These are phyloP conservation scores for Passer domesticus DNA, from an alignment of 2,113 vertebrate genomes.

Conservation along the genomic window DNA sequence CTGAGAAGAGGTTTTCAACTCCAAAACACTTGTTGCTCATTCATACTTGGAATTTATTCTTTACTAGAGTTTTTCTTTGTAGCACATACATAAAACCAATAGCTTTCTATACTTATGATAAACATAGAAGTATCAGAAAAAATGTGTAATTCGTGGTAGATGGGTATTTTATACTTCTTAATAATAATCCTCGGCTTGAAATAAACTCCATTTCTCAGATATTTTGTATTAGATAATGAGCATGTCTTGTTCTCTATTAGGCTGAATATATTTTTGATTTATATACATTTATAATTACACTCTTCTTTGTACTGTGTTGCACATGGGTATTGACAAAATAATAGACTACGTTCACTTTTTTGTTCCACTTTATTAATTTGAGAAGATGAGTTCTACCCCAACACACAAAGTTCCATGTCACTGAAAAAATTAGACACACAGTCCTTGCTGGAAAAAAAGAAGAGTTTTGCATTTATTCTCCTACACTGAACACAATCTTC, in stretches of 20 bases:
- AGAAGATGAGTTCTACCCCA: not conserved
- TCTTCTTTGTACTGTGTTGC: not conserved
- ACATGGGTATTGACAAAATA: not conserved
- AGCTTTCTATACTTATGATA: not conserved
- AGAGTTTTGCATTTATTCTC: slow-evolving; percentile 47
- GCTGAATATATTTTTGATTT: not conserved
- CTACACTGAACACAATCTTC: not conserved
- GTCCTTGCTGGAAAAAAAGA: slow-evolving; percentile 33
- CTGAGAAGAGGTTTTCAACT: not conserved
- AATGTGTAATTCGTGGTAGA: rapidly evolving
- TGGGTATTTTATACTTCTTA: not conserved
- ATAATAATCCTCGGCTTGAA: not conserved
- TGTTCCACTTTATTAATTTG: not conserved
- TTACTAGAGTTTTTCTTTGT: not conserved
- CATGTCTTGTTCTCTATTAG: not conserved
- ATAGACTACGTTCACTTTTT: not conserved
- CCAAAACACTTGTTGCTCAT: not conserved
- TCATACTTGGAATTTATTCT: not conserved
- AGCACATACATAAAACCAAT: not conserved
- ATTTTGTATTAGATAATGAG: not conserved
- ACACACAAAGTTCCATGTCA: not conserved
- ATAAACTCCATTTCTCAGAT: not conserved
- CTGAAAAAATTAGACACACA: not conserved
- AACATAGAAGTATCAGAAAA: not conserved
- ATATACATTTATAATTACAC: not conserved